Evolutionary conservation across 2,113 vertebrate species (phyloP), one percentile per base, ranked within the genome.

Genomic region (Dinomys branickii): DNA sequence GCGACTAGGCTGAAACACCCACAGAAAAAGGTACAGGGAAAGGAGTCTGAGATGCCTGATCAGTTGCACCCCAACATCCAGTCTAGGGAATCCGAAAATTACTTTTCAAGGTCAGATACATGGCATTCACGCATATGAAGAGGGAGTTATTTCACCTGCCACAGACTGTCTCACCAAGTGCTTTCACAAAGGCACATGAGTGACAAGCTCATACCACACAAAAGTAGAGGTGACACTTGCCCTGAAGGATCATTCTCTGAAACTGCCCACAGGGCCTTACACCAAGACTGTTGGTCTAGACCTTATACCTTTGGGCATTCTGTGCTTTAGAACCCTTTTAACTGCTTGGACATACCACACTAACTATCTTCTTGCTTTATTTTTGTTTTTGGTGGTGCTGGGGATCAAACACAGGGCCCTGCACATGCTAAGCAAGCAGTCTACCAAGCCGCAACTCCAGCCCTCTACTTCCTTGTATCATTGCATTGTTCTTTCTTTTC

Each of bases 81-180:
- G n/a, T 7, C 24, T 50, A 33, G 24, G 73, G 78, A 77, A 35
- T 56, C 3, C 67, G 85, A 95, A 88, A 75, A 50, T 35, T 41
- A 20, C 24, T 44, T 71, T 85, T 58, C 9, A 20, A 78, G 58
- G 80, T 47, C 56, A 54, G 85, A 30, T 73, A n/a, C 33, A 2
- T 22, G 30, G 16, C 0, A 1, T 11, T n/a, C 16, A 1, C 4
- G 10, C 56, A 26, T 14, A n/a, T 73, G 47, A 85, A n/a, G 4
- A 71, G 2, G 17, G 28, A 82, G 5, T 52, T 12, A 58, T 14
- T 80, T 59, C 35, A 5, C 56, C 26, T 8, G 67, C 12, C 61
- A 67, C 0, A 5, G 9, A 28, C 20, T 73, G 41, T 63, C 78
- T 88, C 54, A n/a, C 63, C 71, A 73, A 95, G 65, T 20, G 65